phyloP scores from a whole-genome alignment of 2,113 vertebrate genomes.

The Prolemur simus region DNA sequence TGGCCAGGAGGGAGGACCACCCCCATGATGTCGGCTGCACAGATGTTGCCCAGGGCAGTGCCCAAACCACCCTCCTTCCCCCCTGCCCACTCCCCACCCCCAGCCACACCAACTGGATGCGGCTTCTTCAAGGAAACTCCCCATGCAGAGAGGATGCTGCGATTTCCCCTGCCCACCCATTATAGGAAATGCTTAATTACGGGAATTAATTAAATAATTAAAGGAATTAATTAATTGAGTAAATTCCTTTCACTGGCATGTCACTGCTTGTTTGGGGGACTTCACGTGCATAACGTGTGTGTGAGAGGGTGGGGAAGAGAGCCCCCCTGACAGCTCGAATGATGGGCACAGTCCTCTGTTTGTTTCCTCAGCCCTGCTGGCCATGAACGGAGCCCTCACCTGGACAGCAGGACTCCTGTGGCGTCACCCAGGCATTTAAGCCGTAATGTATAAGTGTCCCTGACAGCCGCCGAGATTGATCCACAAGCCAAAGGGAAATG shows the following conservation, averaged over 20 bases:
- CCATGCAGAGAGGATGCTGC: not conserved
- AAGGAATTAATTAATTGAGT: conserved; percentile 79
- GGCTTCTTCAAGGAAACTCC: not conserved
- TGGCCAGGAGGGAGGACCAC: not conserved
- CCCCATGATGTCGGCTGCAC: not conserved
- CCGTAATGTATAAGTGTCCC: conserved; percentile 40
- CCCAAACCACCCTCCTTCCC: not conserved
- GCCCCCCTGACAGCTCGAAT: not conserved
- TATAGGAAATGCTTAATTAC: conserved; percentile 80
- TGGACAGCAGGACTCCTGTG: conserved; percentile 72
- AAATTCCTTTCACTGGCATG: conserved; percentile 55
- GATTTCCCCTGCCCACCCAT: conserved; percentile 47
- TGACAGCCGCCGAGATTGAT: conserved; percentile 70
- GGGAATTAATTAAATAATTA: conserved; percentile 80
- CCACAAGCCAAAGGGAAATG: conserved; percentile 70
- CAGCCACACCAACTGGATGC: not conserved
- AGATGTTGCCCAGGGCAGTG: not conserved
- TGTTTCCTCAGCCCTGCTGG: conserved; percentile 44
- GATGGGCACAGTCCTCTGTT: not conserved
- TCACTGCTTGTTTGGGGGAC: conserved; percentile 35
- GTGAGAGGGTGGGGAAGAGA: not conserved
- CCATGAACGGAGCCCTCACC: conserved; percentile 70
- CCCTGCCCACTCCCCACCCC: not conserved
- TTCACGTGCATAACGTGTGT: not conserved
- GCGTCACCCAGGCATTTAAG: conserved; percentile 71